phyloP scores from a whole-genome alignment of 2,113 vertebrate genomes.

The Oriolus oriolus region DNA sequence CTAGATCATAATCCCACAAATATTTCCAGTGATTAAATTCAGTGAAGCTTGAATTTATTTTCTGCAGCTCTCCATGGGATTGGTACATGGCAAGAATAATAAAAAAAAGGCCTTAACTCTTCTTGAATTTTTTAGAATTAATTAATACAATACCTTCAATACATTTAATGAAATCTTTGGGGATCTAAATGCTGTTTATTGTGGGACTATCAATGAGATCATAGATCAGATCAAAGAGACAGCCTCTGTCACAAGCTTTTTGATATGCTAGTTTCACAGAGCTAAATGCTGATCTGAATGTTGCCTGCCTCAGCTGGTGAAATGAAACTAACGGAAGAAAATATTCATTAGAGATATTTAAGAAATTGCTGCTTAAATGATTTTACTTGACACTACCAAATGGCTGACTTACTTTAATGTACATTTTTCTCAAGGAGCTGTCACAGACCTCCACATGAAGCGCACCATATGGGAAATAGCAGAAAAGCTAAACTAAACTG shows the following conservation, averaged over 20 bases:
- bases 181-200: neutral
- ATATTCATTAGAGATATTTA: neutral
- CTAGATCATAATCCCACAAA: neutral
- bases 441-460: neutral
- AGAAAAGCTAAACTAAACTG: neutral
- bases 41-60: neutral
- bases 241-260: neutral
- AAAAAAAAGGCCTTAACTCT: neutral
- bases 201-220: neutral
- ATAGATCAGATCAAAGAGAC: neutral
- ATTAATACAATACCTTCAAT: neutral
- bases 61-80: neutral
- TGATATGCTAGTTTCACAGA: neutral
- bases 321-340: neutral
- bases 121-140: neutral
- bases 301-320: neutral
- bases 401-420: neutral
- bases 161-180: neutral
- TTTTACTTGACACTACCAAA: neutral
- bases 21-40: neutral
- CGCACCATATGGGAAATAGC: rapidly evolving
- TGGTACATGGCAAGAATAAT: neutral
- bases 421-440: neutral
- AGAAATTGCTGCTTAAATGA: neutral
- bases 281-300: neutral